Base-by-base conservation (phyloP, 2,888 invertebrate species). In the Phengaris alcon region DNA sequence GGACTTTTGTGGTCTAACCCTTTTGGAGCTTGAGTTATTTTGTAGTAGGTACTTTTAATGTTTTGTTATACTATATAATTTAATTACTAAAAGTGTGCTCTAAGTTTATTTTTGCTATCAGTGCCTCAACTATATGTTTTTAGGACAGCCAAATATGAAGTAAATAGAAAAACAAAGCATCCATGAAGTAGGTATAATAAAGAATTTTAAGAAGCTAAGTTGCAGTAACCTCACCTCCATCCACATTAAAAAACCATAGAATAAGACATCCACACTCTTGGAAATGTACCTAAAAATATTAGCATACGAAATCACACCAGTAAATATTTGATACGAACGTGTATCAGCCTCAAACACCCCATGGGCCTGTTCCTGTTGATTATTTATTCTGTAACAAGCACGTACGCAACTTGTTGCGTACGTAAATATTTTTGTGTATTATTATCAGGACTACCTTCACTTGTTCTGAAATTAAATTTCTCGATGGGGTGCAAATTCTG, bases 341-440 rank as follows among this genome's bases (percentile, higher is more conserved):
- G 64, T 64, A 44, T 64, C 35, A 64, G 35, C 0, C 64, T 13
- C 35, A 44, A 44, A 13, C 64, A 64, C 35, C 64, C 64, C 64
- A 13, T 64, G 44, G 64, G 64, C 64, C 35, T 35, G 35, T 35
- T 35, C 35, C 8, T 6, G 64, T 64, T 64, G 35, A 35, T 64
- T 64, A 64, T 64, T 44, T 64, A 35, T 64, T 64, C 64, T 35
- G 64, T 64, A 64, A 64, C 64, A 12, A 35, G 35, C 64, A 4
- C 64, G 35, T 22, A 22, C 10, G 2, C 35, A 64, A 64, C 64
- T 64, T 64, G 64, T 64, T 64, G 64, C 64, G 64, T 13, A 64
- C 7, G 64, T 59, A 59, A 59, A 59, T 59, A 59, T 64, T 64
- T 64, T 64, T 64, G 59, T 6, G 64, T 64, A 35, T 48, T 64